These are phyloP conservation scores for Suillia variegata DNA, from an alignment of 2,888 invertebrate genomes.

Conservation along the genomic window DNA sequence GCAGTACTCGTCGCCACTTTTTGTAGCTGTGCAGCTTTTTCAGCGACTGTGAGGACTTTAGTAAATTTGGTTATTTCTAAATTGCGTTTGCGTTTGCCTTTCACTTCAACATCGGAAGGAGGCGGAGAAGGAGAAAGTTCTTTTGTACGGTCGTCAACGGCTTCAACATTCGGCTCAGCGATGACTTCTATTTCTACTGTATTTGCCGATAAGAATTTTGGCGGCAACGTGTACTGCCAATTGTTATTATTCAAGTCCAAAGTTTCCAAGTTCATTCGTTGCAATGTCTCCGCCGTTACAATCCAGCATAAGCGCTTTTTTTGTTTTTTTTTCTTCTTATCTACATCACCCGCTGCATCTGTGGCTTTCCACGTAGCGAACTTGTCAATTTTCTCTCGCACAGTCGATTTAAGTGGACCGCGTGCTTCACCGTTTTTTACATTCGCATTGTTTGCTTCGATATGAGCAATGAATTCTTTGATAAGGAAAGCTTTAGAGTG, in stretches of 20 bases:
- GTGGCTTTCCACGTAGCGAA: slow-evolving; percentile 67
- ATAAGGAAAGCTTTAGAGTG: slow-evolving; percentile 66
- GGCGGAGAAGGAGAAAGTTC: too few species aligned
- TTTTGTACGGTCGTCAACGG: too few species aligned
- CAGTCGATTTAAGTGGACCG: slow-evolving; percentile 60
- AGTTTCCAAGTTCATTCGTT: slow-evolving; percentile 63
- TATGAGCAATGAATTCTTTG: slow-evolving; percentile 68
- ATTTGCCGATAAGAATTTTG: too few species aligned
- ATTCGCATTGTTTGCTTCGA: slow-evolving; percentile 59
- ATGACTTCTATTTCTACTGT: slow-evolving; percentile 22
- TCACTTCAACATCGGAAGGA: slow-evolving; percentile 21
- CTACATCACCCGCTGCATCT: neutral
- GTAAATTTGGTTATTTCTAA: slow-evolving; percentile 51
- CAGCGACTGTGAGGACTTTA: slow-evolving; percentile 48
- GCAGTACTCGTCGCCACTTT: slow-evolving; percentile 2
- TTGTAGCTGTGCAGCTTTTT: slow-evolving; percentile 38
- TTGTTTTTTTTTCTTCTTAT: slow-evolving; percentile 37
- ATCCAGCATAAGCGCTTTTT: slow-evolving; percentile 71
- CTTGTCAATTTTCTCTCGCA: slow-evolving; percentile 66
- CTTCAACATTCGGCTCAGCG: slow-evolving; percentile 7
- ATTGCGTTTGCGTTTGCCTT: neutral
- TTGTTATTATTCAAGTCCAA: slow-evolving; percentile 64
- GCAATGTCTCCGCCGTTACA: slow-evolving; percentile 65
- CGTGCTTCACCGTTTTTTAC: slow-evolving; percentile 38
- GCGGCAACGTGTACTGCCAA: slow-evolving; percentile 64